Evolutionary conservation across 2,113 vertebrate species (phyloP), one percentile per base, ranked within the genome.

Genomic region (Symphodus melops): DNA sequence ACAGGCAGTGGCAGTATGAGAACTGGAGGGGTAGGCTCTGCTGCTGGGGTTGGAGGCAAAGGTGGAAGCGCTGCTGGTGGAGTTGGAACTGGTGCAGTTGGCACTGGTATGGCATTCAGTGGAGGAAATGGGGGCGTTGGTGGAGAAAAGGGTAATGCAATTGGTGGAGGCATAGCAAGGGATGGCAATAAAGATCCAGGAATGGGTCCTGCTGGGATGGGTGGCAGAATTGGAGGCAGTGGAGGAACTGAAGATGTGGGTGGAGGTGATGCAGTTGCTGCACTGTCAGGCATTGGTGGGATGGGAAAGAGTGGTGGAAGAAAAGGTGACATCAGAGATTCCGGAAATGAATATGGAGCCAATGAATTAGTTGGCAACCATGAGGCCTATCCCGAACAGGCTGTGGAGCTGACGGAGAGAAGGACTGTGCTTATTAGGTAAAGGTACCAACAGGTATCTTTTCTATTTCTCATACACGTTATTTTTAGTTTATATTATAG

Each of bases 401-500:
- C 92, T 42, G 91, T 94, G 83, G 94, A 95, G 78, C 84, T 87
- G 86, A 94, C 89, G 1, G 91, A 94, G 87, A 93, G 91, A 66
- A 94, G 93, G 85, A 94, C 93, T 10, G 91, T 94, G 52, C 87
- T 94, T 14, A 93, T 95, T 78, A 95, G 92, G 94, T 94, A 93
- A 93, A 86, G 74, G 82, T 81, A 88, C 86, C 79, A 54, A 58
- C n/a, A 48, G 72, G 57, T 72, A 79, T 84, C 21, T 52, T 39
- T 33, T 72, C 33, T 20, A 8, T 42, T 74, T 71, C 16, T 71
- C 49, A 17, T 5, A 19, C 5, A 17, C 19, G 17, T 48, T 16
- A 17, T 65, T 8, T 8, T 12, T 9, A 63, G 23, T 72, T 28
- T 28, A 68, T 39, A 9, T 0, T 6, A 20, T 19, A 39, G 61